These are phyloP conservation scores for Leucoptera coffeella DNA, from an alignment of 2,888 invertebrate species.

Conservation along the genomic window DNA sequence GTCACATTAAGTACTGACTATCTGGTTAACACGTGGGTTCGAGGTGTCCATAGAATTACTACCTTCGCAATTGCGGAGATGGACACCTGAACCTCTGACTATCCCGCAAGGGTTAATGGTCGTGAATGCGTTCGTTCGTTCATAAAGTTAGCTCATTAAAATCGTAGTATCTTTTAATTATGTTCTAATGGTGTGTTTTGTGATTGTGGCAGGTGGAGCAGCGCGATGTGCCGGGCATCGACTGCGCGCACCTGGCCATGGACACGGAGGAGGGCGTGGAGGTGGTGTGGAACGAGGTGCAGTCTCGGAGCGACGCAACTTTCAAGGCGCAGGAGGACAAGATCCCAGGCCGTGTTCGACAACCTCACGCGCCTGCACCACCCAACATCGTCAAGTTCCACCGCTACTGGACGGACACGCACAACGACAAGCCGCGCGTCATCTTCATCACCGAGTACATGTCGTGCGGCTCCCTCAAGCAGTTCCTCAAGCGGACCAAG, in stretches of 20 bases:
- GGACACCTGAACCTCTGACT: no score
- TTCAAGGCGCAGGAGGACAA: slow-evolving; percentile 98
- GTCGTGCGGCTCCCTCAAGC: slow-evolving; percentile 98
- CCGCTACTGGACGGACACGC: slow-evolving; percentile 98
- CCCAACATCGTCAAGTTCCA: slow-evolving; percentile 99
- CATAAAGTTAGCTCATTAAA: no score
- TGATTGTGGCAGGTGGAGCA: slow-evolving; percentile 96
- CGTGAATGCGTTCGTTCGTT: no score
- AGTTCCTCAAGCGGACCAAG: slow-evolving; percentile 97
- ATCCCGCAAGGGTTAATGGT: no score
- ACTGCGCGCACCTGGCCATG: slow-evolving; percentile 98
- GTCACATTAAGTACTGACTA: no score
- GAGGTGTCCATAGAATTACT: no score
- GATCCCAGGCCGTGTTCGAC: slow-evolving; percentile 96
- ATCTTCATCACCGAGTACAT: slow-evolving; percentile 99
- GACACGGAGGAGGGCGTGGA: slow-evolving; percentile 99
- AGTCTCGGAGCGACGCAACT: slow-evolving; percentile 96
- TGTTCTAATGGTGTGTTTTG: no score
- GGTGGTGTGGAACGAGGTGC: slow-evolving; percentile 99
- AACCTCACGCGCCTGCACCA: slow-evolving; percentile 94
- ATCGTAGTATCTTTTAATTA: no score
- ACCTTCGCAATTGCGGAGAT: no score
- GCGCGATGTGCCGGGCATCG: slow-evolving; percentile 98
- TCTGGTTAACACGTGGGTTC: no score
- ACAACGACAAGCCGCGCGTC: slow-evolving; percentile 91